A percentile compares a stretch with the other conserved stretches of the same genome.
Evolutionary conservation across 2,888 invertebrate species (phyloP).

Genomic region (Elegia similella): DNA sequence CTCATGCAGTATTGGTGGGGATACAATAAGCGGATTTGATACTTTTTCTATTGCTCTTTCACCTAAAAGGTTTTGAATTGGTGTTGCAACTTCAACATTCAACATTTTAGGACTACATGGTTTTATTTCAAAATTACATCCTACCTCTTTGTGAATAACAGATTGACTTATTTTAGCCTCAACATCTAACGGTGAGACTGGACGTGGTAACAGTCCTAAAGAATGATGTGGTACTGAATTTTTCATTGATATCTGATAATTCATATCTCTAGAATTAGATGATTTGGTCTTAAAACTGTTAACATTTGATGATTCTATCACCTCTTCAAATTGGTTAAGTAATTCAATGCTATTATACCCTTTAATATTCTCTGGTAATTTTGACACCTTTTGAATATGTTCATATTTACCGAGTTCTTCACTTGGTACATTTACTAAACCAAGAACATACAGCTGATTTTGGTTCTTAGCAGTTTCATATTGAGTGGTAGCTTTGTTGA

Average conservation of each 20-base stretch:
- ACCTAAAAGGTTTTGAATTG: slow-evolving; percentile 57
- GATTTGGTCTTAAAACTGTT: slow-evolving; percentile 41
- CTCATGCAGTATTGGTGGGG: slow-evolving; percentile 43
- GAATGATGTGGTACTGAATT: slow-evolving; percentile 33
- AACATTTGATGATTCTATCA: slow-evolving; percentile 63
- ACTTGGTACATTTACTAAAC: slow-evolving; percentile 69
- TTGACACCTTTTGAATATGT: slow-evolving; percentile 76
- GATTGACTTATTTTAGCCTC: slow-evolving; percentile 80
- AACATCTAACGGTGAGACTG: slow-evolving; percentile 73
- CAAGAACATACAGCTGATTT: slow-evolving; percentile 75
- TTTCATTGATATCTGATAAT: slow-evolving; percentile 37
- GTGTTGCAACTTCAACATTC: slow-evolving; percentile 68
- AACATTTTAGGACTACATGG: slow-evolving; percentile 78
- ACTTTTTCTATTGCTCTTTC: slow-evolving; percentile 73
- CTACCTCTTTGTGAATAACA: slow-evolving; percentile 78
- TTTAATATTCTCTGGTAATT: slow-evolving; percentile 77
- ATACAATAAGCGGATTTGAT: slow-evolving; percentile 54
- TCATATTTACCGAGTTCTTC: slow-evolving; percentile 76
- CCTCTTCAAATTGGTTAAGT: slow-evolving; percentile 74
- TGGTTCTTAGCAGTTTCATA: slow-evolving; percentile 49
- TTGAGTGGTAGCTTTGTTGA: slow-evolving; percentile 38
- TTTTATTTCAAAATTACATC: slow-evolving; percentile 78
- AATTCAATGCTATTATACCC: slow-evolving; percentile 73
- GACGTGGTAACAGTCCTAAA: slow-evolving; percentile 47
- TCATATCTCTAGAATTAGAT: slow-evolving; percentile 36